Conservation (phyloP, 2,888 invertebrate species). For the Pterobdella sp. region DNA sequence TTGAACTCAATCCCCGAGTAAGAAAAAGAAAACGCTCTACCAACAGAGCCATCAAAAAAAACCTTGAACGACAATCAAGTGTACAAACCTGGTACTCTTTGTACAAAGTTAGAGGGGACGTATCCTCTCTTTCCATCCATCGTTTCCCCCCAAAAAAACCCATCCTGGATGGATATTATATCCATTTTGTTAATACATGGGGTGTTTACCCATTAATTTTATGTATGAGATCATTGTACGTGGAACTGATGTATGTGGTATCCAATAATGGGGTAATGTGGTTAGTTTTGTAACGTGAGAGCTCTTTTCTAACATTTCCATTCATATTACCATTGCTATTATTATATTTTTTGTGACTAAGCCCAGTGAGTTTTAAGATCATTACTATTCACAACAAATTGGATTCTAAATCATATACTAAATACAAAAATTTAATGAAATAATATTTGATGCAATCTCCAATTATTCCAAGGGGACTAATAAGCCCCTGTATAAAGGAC, state of each 20-base stretch:
- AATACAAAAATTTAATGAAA: too few species aligned
- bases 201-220: too few species aligned
- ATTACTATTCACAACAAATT: not conserved
- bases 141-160: constrained; percentile 87
- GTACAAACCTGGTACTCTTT: constrained; percentile 44
- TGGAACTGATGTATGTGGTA: too few species aligned
- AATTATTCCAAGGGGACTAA: too few species aligned
- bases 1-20: not conserved
- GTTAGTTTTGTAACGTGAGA: too few species aligned
- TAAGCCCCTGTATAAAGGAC: too few species aligned
- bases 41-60: not conserved
- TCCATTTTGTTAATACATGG: too few species aligned
- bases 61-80: not conserved
- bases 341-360: not conserved
- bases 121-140: constrained; percentile 85
- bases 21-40: not conserved
- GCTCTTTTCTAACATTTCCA: too few species aligned
- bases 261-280: too few species aligned
- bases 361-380: not conserved
- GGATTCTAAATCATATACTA: not conserved
- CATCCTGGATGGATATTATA: constrained; percentile 61
- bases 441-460: too few species aligned
- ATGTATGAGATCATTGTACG: too few species aligned
- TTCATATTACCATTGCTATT: not conserved
- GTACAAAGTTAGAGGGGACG: constrained; percentile 67